Evolutionary conservation across 1,140 invertebrate species (phyloP), one percentile per base, ranked within the genome.

Genomic region (Phocides pigmalion): DNA sequence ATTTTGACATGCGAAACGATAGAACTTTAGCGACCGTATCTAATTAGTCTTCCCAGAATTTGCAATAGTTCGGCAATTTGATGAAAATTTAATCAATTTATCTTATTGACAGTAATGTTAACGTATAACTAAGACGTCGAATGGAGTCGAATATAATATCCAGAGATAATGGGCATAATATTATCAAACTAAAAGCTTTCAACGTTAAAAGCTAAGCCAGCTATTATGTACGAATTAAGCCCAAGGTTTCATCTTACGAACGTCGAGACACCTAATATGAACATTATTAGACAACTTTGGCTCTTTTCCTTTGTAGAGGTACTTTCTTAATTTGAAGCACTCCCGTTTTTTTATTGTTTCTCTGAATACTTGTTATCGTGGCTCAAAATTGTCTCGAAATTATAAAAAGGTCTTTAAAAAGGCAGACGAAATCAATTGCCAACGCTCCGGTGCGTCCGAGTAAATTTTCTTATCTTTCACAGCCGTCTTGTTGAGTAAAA

Each of bases 381-480:
- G 58, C 25, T 39, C 44, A 49, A 49, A 61, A 49, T 49, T 37
- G 47, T 49, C 44, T 61, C 58, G 49, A 44, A 61, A 61, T 61
- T 61, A 61, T 47, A 47, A 47, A 42, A 39, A 49, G 19, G 15
- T 32, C 42, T 62, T 62, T 39, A 37, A 61, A 61, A 62, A 56
- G 64, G 58, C 65, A 67, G 61, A 67, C 58, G 53, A 47, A 62
- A 62, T 67, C 65, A 54, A 62, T 62, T 74, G 50, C 66, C 64
- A 71, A 72, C 66, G 68, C 68, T 66, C 42, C 62, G 58, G 41
- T 62, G 66, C 37, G 32, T 65, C 35, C 65, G n/a, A 62, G 65
- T 67, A 46, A 56, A 49, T 62, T 67, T 53, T 62, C 35, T 56
- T 62, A 62, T 61, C 44, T 49, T 49, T 61, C 44, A 49, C 44